These are phyloP conservation scores for Parnassius mnemosyne DNA, from an alignment of 2,888 invertebrate species.

Conservation along the genomic window DNA sequence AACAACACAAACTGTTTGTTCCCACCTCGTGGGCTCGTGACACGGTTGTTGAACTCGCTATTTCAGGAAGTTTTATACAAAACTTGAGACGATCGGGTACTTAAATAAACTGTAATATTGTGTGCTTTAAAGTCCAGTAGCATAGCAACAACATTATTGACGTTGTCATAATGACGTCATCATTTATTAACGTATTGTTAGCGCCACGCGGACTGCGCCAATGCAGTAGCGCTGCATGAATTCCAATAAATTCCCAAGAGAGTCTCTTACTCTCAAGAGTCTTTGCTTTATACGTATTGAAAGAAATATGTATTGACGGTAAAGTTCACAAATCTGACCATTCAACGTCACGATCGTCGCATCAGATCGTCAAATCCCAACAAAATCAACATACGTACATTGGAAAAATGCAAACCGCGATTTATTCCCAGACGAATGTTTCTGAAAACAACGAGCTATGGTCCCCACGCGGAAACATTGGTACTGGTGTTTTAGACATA, in stretches of 20 bases:
- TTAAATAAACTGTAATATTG: slow-evolving; percentile 53
- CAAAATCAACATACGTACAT: background rate
- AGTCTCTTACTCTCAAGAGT: slow-evolving; percentile 31
- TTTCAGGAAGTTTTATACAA: background rate
- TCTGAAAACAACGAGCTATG: background rate
- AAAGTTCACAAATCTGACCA: slow-evolving; percentile 8
- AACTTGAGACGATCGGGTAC: background rate
- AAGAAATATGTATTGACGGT: slow-evolving; percentile 12
- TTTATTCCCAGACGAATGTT: background rate
- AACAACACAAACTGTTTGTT: slow-evolving; percentile 55
- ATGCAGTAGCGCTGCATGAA: slow-evolving; percentile 21
- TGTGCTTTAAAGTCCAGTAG: slow-evolving; percentile 17
- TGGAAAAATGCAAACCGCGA: background rate
- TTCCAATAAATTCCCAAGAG: slow-evolving; percentile 17
- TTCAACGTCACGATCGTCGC: background rate
- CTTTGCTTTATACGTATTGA: slow-evolving; percentile 15
- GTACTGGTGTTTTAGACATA: too few relatives aligned
- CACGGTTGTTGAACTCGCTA: slow-evolving; percentile 64
- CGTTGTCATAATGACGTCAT: slow-evolving; percentile 56
- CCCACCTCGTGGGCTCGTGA: slow-evolving; percentile 46
- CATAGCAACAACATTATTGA: slow-evolving; percentile 1
- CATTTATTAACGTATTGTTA: slow-evolving; percentile 44
- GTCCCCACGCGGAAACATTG: too few relatives aligned
- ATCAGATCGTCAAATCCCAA: background rate
- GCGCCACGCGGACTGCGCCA: slow-evolving; percentile 53